A percentile compares a stretch with the other conserved stretches of the same genome.
Conservation (phyloP, 2,797 vertebrate species). For the Luscinia luscinia region DNA sequence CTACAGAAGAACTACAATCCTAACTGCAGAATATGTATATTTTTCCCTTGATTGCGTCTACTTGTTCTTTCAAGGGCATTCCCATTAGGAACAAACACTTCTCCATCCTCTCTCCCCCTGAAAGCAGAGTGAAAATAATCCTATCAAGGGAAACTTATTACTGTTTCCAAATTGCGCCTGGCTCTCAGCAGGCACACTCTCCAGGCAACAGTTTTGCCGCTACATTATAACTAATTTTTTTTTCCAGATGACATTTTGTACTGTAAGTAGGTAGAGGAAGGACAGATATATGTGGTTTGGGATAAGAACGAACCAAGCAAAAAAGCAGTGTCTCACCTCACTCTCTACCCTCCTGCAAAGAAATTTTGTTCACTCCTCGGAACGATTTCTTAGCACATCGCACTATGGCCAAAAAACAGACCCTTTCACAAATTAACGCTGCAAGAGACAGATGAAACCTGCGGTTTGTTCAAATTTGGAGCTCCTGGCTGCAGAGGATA, state of each 20-base stretch:
- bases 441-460: background rate
- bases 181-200: slow-evolving; percentile 70
- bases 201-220: slow-evolving; percentile 66
- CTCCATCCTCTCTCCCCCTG: slow-evolving; percentile 65
- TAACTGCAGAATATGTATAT: slow-evolving; percentile 62
- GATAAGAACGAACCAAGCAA: slow-evolving; percentile 1
- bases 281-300: slow-evolving; percentile 18
- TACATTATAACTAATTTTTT: slow-evolving; percentile 67
- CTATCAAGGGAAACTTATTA: slow-evolving; percentile 75
- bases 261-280: slow-evolving; percentile 43
- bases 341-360: background rate
- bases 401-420: background rate
- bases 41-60: slow-evolving; percentile 66
- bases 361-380: background rate
- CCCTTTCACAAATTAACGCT: background rate
- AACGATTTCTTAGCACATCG: background rate
- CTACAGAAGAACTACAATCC: slow-evolving; percentile 51
- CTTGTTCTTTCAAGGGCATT: slow-evolving; percentile 73
- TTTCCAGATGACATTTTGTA: slow-evolving; percentile 65
- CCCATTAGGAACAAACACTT: slow-evolving; percentile 66
- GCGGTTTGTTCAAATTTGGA: background rate
- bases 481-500: background rate
- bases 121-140: slow-evolving; percentile 74
- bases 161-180: slow-evolving; percentile 72
- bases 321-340: background rate